Conservation (phyloP, 2,888 invertebrate genomes). For the Athalia rosae region DNA sequence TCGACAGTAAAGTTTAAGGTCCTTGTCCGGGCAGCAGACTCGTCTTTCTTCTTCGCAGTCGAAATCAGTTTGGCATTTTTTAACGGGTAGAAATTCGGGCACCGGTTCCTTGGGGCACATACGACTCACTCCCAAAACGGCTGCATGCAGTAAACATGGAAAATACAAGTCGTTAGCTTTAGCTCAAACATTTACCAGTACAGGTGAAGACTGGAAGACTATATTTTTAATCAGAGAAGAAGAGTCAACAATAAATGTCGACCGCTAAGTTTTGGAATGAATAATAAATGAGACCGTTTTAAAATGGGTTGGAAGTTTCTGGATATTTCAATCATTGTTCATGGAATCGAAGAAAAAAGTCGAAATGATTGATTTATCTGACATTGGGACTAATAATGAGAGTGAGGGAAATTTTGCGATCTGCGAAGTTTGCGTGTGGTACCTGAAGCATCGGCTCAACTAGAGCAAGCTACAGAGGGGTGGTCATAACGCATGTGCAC, state of each 20-base stretch:
- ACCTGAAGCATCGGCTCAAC: too few species aligned
- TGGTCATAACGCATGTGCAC: not conserved
- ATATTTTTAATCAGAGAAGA: not conserved
- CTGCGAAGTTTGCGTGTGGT: too few species aligned
- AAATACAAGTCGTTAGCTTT: slow-evolving; percentile 17
- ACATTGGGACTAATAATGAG: not conserved
- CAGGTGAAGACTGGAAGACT: not conserved
- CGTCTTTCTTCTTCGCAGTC: slow-evolving; percentile 82
- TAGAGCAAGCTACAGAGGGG: too few species aligned
- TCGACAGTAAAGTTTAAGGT: slow-evolving; percentile 80
- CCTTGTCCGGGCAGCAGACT: slow-evolving; percentile 84
- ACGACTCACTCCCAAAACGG: slow-evolving; percentile 82
- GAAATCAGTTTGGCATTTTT: slow-evolving; percentile 80
- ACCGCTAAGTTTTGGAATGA: too few species aligned
- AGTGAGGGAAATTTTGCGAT: not conserved
- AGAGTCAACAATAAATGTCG: slow-evolving; percentile 2
- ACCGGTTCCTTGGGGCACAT: slow-evolving; percentile 82
- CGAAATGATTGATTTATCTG: not conserved
- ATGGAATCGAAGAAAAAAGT: not conserved
- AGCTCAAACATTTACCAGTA: not conserved
- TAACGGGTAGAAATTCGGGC: slow-evolving; percentile 82
- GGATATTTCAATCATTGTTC: not conserved
- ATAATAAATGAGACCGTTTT: too few species aligned
- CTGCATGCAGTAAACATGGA: slow-evolving; percentile 71
- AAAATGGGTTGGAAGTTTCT: too few species aligned